Conservation (phyloP, 2,113 vertebrate genomes). For the Donacobius atricapilla region DNA sequence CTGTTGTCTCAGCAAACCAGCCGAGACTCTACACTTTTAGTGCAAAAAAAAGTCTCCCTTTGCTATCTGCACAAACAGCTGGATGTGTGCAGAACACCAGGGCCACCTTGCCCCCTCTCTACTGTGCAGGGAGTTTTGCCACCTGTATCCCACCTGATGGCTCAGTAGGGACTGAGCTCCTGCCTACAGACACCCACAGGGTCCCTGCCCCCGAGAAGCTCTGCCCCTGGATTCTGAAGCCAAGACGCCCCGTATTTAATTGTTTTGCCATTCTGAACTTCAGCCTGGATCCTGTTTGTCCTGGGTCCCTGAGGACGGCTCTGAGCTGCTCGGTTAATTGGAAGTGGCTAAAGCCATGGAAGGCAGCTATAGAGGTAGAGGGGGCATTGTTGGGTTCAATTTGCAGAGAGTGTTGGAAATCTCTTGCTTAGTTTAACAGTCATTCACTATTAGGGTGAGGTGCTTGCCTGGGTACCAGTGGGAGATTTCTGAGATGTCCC, state of each 20-base stretch:
- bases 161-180: neutral
- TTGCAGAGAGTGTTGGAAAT: conserved; percentile 54
- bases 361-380: conserved; percentile 17
- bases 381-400: conserved; percentile 56
- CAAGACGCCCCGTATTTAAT: conserved; percentile 35
- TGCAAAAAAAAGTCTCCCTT: neutral
- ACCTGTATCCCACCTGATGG: neutral
- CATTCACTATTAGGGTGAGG: conserved; percentile 61
- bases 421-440: conserved; percentile 65
- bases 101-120: neutral
- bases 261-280: conserved; percentile 43
- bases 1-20: neutral
- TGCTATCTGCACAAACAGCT: neutral
- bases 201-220: neutral
- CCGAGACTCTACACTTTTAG: neutral
- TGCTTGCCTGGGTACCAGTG: conserved; percentile 30
- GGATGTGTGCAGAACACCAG: accelerated
- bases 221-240: neutral
- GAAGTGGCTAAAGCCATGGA: conserved; percentile 63
- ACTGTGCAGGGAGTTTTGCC: neutral
- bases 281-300: conserved; percentile 21
- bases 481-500: conserved; percentile 55
- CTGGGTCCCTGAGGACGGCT: conserved; percentile 24
- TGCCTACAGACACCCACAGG: neutral
- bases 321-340: conserved; percentile 61